A percentile compares a stretch with the other conserved stretches of the same genome.
Conservation (phyloP, 2,797 vertebrate species). For the Spea hammondii region DNA sequence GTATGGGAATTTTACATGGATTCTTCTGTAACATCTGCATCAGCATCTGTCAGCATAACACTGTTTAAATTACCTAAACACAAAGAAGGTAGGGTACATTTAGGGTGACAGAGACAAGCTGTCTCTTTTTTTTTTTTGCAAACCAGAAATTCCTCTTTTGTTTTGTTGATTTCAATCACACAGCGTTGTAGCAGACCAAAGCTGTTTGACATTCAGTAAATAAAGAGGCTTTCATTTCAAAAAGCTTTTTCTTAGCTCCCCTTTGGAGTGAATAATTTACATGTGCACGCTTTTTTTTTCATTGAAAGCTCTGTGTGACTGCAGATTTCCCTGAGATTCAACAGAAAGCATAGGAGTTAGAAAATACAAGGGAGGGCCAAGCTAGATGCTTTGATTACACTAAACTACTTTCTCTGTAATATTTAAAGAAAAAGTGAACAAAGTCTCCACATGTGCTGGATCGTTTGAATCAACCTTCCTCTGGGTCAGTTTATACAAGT, state of each 20-base stretch:
- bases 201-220: slow-evolving; percentile 53
- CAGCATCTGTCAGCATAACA: slow-evolving; percentile 26
- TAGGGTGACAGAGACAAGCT: slow-evolving; percentile 43
- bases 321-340: slow-evolving; percentile 46
- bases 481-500: slow-evolving; percentile 45
- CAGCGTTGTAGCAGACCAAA: slow-evolving; percentile 44
- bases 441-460: slow-evolving; percentile 47
- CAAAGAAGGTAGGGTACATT: slow-evolving; percentile 28
- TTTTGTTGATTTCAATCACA: slow-evolving; percentile 49
- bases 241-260: slow-evolving; percentile 52
- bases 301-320: slow-evolving; percentile 53
- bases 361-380: slow-evolving; percentile 49
- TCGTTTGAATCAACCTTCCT: slow-evolving; percentile 50
- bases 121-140: slow-evolving; percentile 34
- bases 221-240: slow-evolving; percentile 53
- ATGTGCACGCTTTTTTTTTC: slow-evolving; percentile 51
- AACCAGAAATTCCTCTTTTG: slow-evolving; percentile 45
- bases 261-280: slow-evolving; percentile 54
- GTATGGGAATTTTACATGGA: slow-evolving; percentile 3
- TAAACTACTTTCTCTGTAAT: slow-evolving; percentile 46
- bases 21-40: slow-evolving; percentile 2
- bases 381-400: slow-evolving; percentile 50
- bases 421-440: slow-evolving; percentile 44
- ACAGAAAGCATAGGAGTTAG: slow-evolving; percentile 44
- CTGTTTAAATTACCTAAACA: slow-evolving; percentile 25